A percentile compares a stretch with the other conserved stretches of the same genome.
phyloP scores from a whole-genome alignment of 2,113 vertebrate species.

The Eulemur macaco region DNA sequence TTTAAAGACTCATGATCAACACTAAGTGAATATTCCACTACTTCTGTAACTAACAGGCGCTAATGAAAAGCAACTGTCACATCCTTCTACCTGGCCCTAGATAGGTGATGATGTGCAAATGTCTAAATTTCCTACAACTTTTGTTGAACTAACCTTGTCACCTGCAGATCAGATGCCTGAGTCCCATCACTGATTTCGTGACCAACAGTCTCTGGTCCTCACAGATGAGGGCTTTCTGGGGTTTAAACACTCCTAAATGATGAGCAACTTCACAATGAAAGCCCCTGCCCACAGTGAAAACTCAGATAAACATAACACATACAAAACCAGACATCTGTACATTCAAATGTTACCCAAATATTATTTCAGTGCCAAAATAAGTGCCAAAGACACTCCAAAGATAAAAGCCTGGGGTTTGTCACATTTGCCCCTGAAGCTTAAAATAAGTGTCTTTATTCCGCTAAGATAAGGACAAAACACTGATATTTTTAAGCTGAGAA shows the following conservation, averaged over 20 bases:
- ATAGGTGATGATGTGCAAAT: too few species aligned
- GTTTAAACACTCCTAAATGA: not conserved
- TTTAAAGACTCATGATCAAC: not conserved
- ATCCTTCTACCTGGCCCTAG: not conserved
- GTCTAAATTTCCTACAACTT: not conserved
- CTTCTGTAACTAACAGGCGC: not conserved
- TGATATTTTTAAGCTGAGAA: not conserved
- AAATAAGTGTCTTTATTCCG: not conserved
- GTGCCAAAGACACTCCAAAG: not conserved
- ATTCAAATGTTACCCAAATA: not conserved
- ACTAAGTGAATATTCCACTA: not conserved
- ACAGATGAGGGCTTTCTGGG: not conserved
- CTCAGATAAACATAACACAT: not conserved
- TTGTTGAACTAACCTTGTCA: not conserved
- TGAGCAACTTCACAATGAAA: not conserved
- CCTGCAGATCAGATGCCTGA: not conserved
- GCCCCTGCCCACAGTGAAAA: not conserved
- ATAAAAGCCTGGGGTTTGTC: not conserved
- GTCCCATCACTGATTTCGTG: not conserved
- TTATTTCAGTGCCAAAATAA: conserved; percentile 44
- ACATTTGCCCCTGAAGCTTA: not conserved
- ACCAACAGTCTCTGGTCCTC: conserved; percentile 34
- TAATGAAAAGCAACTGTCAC: not conserved
- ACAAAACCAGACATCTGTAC: not conserved
- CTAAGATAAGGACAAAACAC: not conserved